phyloP scores from a whole-genome alignment of 1,140 invertebrate genomes.

The fruit fly (Drosophila melanogaster) region Release_6_plus_ISO1_MT NT_033779.5:5188501-5189000 shows the following conservation, averaged over 20 bases:
- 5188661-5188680: slow-evolving; percentile 79
- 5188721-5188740: slow-evolving; percentile 69
- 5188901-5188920: slow-evolving; percentile 85
- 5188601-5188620: slow-evolving; percentile 71
- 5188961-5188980: slow-evolving; percentile 87
- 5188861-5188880: slow-evolving; percentile 77
- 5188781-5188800: slow-evolving; percentile 32
- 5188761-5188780: slow-evolving; percentile 66
- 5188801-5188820: slow-evolving; percentile 45
- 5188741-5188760: slow-evolving; percentile 64
- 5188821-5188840: slow-evolving; percentile 69
- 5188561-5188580: slow-evolving; percentile 73
- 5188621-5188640: slow-evolving; percentile 76
- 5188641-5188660: slow-evolving; percentile 72
- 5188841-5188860: slow-evolving; percentile 76
- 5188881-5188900: slow-evolving; percentile 80
- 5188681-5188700: slow-evolving; percentile 80
- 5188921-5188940: slow-evolving; percentile 29
- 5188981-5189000: slow-evolving; percentile 68
- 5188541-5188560: slow-evolving; percentile 78
- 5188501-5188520: slow-evolving; percentile 74
- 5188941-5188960: slow-evolving; percentile 85
- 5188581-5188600: slow-evolving; percentile 76
- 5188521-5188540: slow-evolving; percentile 75
- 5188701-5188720: slow-evolving; percentile 74